Conservation (phyloP, 1,140 invertebrate species). For the Drosophila ficusphila region DNA sequence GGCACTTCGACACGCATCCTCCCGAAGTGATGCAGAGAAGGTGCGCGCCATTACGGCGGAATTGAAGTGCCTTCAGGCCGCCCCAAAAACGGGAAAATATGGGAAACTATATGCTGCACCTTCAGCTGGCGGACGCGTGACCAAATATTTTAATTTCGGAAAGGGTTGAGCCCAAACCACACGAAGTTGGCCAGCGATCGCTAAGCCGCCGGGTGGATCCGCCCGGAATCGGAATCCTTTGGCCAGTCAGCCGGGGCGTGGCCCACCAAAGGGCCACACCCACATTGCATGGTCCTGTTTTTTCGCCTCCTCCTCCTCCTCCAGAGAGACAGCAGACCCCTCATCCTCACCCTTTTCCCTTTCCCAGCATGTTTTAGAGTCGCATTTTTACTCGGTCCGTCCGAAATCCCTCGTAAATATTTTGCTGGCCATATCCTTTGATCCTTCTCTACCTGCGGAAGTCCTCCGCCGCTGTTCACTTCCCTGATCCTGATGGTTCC, state of each 20-base stretch:
- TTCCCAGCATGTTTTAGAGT: constrained; percentile 39
- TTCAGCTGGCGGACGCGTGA: constrained; percentile 32
- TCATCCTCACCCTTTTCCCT: constrained; percentile 24
- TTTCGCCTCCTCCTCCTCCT: constrained; percentile 9
- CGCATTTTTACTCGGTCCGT: constrained; percentile 14
- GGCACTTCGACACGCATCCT: constrained; percentile 54
- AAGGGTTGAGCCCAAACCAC: constrained; percentile 47
- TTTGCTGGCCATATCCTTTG: constrained; percentile 37
- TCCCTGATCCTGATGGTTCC: no score
- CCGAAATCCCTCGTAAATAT: constrained; percentile 59
- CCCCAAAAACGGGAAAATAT: constrained; percentile 7
- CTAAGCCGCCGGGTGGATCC: constrained; percentile 39
- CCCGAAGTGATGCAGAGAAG: constrained; percentile 54
- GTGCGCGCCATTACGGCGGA: constrained; percentile 50
- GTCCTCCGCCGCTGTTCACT: neutral
- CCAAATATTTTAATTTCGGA: constrained; percentile 48
- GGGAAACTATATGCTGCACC: no score
- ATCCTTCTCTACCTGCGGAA: constrained; percentile 14
- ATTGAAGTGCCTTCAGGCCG: constrained; percentile 55
- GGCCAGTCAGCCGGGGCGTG: constrained; percentile 6
- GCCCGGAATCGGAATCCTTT: constrained; percentile 7
- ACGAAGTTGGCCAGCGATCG: constrained; percentile 51
- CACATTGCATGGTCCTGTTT: constrained; percentile 32
- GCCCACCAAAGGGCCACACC: constrained; percentile 55
- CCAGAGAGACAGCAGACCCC: no score